Base-by-base conservation (phyloP, 1,140 invertebrate species). In the Apis dorsata region DNA sequence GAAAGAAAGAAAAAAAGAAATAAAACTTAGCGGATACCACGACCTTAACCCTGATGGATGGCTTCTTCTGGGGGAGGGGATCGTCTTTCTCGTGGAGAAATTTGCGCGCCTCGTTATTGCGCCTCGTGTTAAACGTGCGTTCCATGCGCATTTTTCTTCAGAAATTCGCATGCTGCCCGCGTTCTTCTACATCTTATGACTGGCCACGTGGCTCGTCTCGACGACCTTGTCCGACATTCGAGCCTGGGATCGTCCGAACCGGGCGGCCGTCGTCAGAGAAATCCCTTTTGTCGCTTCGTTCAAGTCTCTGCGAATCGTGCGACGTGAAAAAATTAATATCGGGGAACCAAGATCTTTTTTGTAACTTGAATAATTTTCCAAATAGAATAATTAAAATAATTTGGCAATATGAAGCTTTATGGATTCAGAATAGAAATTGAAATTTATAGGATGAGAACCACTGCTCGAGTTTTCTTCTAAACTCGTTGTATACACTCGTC, bases 171-270 rank as follows among this genome's bases (percentile, higher is more conserved):
- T 84, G 49, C 51, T 13, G 7, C n/a, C 15, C 24, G 70, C 51
- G 63, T 9, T 53, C 49, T 44, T 51, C 17, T 17, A 34, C 51
- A 49, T 59, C 44, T 69, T 57, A 1, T n/a, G 44, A n/a, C 53
- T 19, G 28, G 77, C 79, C 74, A 85, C 85, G 76, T 79, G 86
- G 79, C 65, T 73, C 15, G 59, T 44, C 55, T 60, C n/a, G 55
- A 24, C 84, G 84, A 83, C 83, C 79, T 88, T 85, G 85, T 78
- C 66, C 76, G 79, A 88, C 53, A 85, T 85, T 85, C 80, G 60
- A 63, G n/a, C n/a, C 11, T 12, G 5, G 0, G n/a, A 62, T 0
- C 12, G 53, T 13, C 53, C 53, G 53, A 55, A 15, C 12, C 34
- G 15, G 53, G 53, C 53, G 53, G 53, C 15, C 53, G 10, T 15